phyloP scores from a whole-genome alignment of 2,888 invertebrate genomes.

The Hirtodrosophila duncani region DNA sequence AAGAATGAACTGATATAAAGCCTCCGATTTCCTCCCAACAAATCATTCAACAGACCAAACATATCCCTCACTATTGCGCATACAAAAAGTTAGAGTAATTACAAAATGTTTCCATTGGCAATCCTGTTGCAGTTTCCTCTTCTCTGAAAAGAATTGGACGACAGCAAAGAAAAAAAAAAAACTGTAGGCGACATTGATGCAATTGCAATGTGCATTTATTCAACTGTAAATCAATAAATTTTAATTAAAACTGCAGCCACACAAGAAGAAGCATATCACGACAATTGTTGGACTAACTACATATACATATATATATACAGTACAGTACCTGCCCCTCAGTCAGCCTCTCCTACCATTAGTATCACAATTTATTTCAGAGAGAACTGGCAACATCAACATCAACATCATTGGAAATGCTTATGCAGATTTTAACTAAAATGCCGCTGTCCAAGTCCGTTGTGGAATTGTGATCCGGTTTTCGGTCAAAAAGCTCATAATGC shows the following conservation, averaged over 20 bases:
- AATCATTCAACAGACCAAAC: too few species aligned
- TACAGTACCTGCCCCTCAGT: conserved; percentile 1
- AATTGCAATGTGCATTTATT: conserved; percentile 57
- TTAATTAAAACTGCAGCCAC: conserved; percentile 69
- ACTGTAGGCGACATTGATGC: conserved; percentile 39
- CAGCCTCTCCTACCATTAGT: too few species aligned
- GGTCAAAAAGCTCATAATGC: conserved; percentile 55
- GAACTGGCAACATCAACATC: conserved; percentile 44
- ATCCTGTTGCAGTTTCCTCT: too few species aligned
- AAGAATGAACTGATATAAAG: too few species aligned
- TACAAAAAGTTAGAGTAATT: too few species aligned
- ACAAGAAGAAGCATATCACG: conserved; percentile 27
- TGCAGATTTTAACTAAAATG: conserved; percentile 48
- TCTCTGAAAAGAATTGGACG: background rate
- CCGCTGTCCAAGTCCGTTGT: conserved; percentile 5
- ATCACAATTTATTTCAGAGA: background rate
- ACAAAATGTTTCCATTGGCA: too few species aligned
- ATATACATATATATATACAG: too few species aligned
- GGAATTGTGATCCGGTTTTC: conserved; percentile 13
- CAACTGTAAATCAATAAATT: conserved; percentile 73
- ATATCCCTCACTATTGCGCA: too few species aligned
- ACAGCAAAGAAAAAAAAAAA: conserved; percentile 6
- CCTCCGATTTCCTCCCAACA: too few species aligned
- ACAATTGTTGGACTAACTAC: too few species aligned
- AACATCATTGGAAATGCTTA: conserved; percentile 17